Evolutionary conservation across 2,888 invertebrate genomes (phyloP).

Genomic region (Orchesellides sinensis): DNA sequence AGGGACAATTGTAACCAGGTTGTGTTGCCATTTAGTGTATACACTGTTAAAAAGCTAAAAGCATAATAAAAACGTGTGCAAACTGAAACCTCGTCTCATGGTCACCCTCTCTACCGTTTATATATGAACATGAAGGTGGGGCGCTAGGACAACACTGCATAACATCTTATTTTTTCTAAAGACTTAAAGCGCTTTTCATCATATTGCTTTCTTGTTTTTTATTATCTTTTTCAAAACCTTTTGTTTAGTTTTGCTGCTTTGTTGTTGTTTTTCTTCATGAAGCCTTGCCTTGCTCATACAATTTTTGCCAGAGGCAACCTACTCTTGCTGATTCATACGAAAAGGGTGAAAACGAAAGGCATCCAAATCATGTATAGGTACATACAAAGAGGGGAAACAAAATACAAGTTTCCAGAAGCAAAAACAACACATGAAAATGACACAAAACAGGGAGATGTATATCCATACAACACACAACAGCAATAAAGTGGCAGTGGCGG

Average conservation of each 20-base stretch:
- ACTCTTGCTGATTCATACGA: too few relatives aligned
- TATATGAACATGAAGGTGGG: too few relatives aligned
- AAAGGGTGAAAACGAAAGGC: slow-evolving; percentile 56
- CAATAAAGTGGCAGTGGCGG: slow-evolving; percentile 56
- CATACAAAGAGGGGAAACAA: slow-evolving; percentile 14
- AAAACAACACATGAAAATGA: slow-evolving; percentile 38
- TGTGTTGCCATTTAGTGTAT: too few relatives aligned
- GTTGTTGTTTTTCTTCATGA: slow-evolving; percentile 47
- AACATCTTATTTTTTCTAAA: too few relatives aligned
- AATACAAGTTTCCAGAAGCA: slow-evolving; percentile 31
- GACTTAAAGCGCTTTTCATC: too few relatives aligned
- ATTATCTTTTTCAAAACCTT: slow-evolving; percentile 34
- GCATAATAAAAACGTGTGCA: too few relatives aligned
- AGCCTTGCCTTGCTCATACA: neutral
- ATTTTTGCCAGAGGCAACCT: slow-evolving; percentile 31
- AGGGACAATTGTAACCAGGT: too few relatives aligned
- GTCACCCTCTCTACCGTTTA: too few relatives aligned
- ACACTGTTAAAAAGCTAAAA: too few relatives aligned
- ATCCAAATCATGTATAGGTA: neutral
- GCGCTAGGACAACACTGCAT: too few relatives aligned
- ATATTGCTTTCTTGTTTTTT: slow-evolving; percentile 6
- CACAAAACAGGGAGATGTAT: neutral
- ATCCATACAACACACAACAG: slow-evolving; percentile 14
- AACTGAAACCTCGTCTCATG: too few relatives aligned
- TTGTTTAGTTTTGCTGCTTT: slow-evolving; percentile 37